Evolutionary conservation across 2,113 vertebrate species (phyloP).

Genomic region (Camelus bactrianus): DNA sequence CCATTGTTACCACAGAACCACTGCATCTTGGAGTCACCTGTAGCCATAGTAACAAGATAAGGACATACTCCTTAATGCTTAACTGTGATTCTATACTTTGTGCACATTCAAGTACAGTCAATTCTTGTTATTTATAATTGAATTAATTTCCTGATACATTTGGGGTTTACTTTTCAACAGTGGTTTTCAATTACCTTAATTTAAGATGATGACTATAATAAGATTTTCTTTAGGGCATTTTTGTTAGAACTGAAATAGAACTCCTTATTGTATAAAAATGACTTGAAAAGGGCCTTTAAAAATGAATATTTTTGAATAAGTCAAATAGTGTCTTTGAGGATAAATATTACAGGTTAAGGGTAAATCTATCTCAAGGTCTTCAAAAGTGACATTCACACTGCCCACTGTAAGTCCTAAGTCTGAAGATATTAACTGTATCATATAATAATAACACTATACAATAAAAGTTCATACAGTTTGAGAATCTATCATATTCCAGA

Average conservation of each 20-base stretch:
- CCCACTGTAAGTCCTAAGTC: neutral
- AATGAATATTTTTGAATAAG: slow-evolving; percentile 54
- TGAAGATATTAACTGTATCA: neutral
- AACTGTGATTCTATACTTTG: slow-evolving; percentile 73
- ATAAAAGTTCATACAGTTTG: neutral
- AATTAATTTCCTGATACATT: slow-evolving; percentile 77
- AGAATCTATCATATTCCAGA: neutral
- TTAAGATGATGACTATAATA: slow-evolving; percentile 69
- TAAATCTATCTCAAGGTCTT: neutral
- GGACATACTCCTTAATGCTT: slow-evolving; percentile 76
- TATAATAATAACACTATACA: neutral
- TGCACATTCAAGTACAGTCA: slow-evolving; percentile 61
- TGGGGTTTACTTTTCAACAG: slow-evolving; percentile 52
- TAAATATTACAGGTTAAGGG: neutral
- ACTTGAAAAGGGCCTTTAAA: slow-evolving; percentile 51
- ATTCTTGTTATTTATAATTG: slow-evolving; percentile 78
- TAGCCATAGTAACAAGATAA: slow-evolving; percentile 85
- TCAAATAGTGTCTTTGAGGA: neutral
- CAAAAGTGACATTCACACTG: neutral
- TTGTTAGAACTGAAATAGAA: slow-evolving; percentile 48
- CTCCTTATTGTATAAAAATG: slow-evolving; percentile 38
- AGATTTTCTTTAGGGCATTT: slow-evolving; percentile 63
- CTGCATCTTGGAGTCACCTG: slow-evolving; percentile 78
- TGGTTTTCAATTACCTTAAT: slow-evolving; percentile 75
- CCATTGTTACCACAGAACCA: slow-evolving; percentile 75